Percentiles rank a stretch among this genome's conserved stretches.
Evolutionary conservation across 2,797 vertebrate genomes (phyloP).

Genomic region (Melopsittacus undulatus): DNA sequence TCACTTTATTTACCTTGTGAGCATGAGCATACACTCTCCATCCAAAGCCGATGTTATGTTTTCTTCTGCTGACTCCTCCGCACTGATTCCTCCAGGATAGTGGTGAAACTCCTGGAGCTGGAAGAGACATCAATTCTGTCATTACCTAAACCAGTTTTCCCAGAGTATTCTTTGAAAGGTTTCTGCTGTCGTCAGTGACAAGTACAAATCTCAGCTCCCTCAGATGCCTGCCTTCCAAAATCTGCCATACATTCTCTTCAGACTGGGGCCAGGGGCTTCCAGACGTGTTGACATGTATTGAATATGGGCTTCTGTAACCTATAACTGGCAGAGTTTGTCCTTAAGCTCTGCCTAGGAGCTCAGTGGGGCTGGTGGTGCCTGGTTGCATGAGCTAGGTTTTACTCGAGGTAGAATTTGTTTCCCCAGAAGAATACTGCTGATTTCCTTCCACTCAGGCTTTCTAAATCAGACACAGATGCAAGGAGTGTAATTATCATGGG

Average conservation of each 20-base stretch:
- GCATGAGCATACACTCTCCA: not conserved
- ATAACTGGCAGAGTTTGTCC: not conserved
- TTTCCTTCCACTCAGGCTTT: conserved; percentile 1
- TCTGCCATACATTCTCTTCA: not conserved
- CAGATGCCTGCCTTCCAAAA: not conserved
- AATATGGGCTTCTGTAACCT: not conserved
- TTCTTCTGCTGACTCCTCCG: not conserved
- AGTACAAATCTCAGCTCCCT: not conserved
- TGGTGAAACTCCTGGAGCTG: not conserved
- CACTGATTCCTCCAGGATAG: fast-evolving
- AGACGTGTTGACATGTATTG: not conserved
- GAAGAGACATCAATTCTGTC: not conserved
- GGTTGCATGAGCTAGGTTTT: not conserved
- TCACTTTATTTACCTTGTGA: not conserved
- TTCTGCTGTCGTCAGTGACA: not conserved
- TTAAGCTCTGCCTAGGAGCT: not conserved
- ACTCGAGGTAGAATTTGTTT: not conserved
- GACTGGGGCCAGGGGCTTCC: not conserved
- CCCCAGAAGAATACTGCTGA: not conserved
- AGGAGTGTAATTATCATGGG: not conserved
- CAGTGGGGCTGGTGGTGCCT: not conserved
- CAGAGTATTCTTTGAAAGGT: not conserved
- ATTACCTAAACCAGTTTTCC: not conserved
- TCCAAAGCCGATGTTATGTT: fast-evolving
- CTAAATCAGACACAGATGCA: not conserved